Conservation (phyloP, 2,797 vertebrate genomes). For the Poeciliopsis gracilis region DNA sequence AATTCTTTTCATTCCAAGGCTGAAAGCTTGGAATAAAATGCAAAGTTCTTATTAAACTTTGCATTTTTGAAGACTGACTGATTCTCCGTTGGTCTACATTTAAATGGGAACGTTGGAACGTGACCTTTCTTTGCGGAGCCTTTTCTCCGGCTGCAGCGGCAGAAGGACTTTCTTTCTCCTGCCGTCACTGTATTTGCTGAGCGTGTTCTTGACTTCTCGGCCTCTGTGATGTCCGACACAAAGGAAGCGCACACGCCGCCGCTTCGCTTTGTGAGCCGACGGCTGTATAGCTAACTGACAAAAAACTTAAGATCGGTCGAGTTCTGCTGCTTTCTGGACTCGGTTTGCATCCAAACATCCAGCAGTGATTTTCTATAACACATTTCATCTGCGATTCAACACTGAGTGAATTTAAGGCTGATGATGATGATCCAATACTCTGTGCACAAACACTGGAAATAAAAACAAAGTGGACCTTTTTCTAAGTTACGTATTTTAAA, state of each 20-base stretch:
- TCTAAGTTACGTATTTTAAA: no score
- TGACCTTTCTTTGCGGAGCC: neutral
- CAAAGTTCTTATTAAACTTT: neutral
- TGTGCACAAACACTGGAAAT: no score
- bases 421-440: no score
- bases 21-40: neutral
- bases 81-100: neutral
- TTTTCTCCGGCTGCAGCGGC: conserved; percentile 16
- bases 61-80: neutral
- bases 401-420: no score
- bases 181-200: conserved; percentile 1
- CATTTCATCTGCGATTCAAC: no score
- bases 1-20: neutral
- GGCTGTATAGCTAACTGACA: conserved; percentile 33
- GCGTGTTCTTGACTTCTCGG: conserved; percentile 32
- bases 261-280: conserved; percentile 26
- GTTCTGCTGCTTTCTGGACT: conserved; percentile 18
- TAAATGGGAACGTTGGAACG: neutral
- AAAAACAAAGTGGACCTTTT: no score
- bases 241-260: neutral
- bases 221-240: conserved; percentile 13
- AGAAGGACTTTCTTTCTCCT: conserved; percentile 18
- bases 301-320: conserved; percentile 28
- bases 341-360: no score
- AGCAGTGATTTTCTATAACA: no score